Percentiles rank a stretch among this genome's conserved stretches.
Conservation (phyloP, 2,888 invertebrate species). For the Phengaris arion region DNA sequence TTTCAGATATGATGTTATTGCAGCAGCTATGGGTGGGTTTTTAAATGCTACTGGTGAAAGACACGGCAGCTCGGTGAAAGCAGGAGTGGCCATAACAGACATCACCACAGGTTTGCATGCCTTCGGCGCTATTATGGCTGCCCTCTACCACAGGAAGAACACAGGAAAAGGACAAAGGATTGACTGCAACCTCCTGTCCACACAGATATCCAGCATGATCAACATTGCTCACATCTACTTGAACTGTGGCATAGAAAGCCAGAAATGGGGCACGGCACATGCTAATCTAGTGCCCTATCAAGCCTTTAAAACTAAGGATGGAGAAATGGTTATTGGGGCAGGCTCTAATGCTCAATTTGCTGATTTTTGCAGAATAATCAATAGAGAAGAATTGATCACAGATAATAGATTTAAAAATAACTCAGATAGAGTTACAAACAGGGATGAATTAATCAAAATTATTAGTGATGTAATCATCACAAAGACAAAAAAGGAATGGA, state of each 20-base stretch:
- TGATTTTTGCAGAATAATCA: slow-evolving; percentile 84
- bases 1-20: slow-evolving; percentile 93
- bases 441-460: slow-evolving; percentile 82
- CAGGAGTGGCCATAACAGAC: slow-evolving; percentile 96
- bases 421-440: slow-evolving; percentile 85
- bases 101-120: slow-evolving; percentile 96
- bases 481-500: slow-evolving; percentile 88
- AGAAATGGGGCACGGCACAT: slow-evolving; percentile 95
- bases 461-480: slow-evolving; percentile 79
- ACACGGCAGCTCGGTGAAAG: slow-evolving; percentile 91
- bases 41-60: slow-evolving; percentile 92
- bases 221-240: slow-evolving; percentile 94
- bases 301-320: slow-evolving; percentile 90
- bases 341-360: slow-evolving; percentile 91
- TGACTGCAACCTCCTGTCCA: slow-evolving; percentile 95
- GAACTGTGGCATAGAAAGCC: slow-evolving; percentile 88
- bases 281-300: slow-evolving; percentile 97
- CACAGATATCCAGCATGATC: slow-evolving; percentile 92
- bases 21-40: slow-evolving; percentile 94
- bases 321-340: slow-evolving; percentile 91
- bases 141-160: slow-evolving; percentile 86
- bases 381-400: slow-evolving; percentile 78
- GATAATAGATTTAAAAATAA: slow-evolving; percentile 86
- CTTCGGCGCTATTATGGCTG: slow-evolving; percentile 96
- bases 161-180: slow-evolving; percentile 94